Conservation (phyloP, 2,113 vertebrate species). For the Python bivittatus region DNA sequence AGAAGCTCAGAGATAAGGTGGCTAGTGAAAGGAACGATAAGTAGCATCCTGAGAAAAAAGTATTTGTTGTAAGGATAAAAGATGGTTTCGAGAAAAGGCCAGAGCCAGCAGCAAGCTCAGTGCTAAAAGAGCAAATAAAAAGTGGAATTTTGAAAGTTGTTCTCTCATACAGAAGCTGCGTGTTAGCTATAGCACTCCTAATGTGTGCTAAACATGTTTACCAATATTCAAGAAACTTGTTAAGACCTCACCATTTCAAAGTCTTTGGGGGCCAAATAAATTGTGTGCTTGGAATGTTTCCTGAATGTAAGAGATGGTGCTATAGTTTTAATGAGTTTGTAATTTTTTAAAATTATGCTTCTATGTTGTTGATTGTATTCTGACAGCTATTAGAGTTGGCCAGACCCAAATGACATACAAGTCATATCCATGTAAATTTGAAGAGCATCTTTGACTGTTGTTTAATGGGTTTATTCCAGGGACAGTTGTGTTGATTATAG, state of each 20-base stretch:
- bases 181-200: background rate
- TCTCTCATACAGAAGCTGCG: background rate
- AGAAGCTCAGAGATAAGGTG: background rate
- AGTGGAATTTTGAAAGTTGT: background rate
- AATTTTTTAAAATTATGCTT: background rate
- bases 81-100: background rate
- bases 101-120: background rate
- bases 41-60: background rate
- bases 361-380: background rate
- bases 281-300: background rate
- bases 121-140: background rate
- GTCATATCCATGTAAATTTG: background rate
- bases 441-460: background rate
- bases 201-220: background rate
- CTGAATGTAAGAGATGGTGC: background rate
- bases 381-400: background rate
- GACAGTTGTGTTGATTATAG: constrained; percentile 12
- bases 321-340: background rate
- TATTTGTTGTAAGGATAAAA: background rate
- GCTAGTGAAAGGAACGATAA: background rate
- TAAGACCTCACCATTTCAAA: background rate
- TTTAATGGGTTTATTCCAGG: background rate
- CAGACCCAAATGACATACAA: background rate
- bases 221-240: background rate
- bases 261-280: background rate